These are phyloP conservation scores for Pilophorus perplexus DNA, from an alignment of 2,888 invertebrate genomes.

Conservation along the genomic window DNA sequence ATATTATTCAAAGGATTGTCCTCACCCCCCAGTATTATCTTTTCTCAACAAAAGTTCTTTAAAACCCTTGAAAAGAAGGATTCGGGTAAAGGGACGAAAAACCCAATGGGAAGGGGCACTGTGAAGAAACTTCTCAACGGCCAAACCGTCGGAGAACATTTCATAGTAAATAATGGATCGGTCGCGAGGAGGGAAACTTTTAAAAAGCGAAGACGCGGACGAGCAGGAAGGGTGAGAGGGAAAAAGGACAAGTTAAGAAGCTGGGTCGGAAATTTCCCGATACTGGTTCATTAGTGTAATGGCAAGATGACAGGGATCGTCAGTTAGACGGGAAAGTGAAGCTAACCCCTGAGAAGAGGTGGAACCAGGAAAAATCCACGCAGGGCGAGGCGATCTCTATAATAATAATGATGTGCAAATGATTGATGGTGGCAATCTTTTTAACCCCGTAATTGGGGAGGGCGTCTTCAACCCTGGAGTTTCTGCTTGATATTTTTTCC, in stretches of 20 bases:
- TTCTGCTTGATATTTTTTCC: no score
- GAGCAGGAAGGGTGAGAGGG: not conserved
- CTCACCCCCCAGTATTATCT: slow-evolving; percentile 3
- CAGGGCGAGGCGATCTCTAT: not conserved
- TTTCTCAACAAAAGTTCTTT: not conserved
- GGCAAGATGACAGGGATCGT: slow-evolving; percentile 7
- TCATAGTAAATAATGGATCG: slow-evolving; percentile 13
- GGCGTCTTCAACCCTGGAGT: not conserved
- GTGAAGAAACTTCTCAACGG: not conserved
- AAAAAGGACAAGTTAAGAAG: slow-evolving; percentile 8
- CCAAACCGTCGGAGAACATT: not conserved
- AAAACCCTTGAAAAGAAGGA: not conserved
- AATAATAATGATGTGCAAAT: slow-evolving; percentile 8
- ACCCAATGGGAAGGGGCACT: not conserved
- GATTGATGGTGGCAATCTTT: slow-evolving; percentile 14
- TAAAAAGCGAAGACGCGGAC: not conserved
- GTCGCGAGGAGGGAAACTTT: not conserved
- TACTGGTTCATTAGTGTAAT: slow-evolving; percentile 19
- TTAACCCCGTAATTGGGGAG: slow-evolving; percentile 7
- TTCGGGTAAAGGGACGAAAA: not conserved
- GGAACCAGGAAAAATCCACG: not conserved
- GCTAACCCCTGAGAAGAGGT: not conserved
- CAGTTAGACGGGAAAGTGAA: not conserved
- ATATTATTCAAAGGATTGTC: slow-evolving; percentile 13
- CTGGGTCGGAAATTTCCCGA: not conserved